phyloP scores from a whole-genome alignment of 1,140 invertebrate genomes.

The Drosophila tsacasi region DNA sequence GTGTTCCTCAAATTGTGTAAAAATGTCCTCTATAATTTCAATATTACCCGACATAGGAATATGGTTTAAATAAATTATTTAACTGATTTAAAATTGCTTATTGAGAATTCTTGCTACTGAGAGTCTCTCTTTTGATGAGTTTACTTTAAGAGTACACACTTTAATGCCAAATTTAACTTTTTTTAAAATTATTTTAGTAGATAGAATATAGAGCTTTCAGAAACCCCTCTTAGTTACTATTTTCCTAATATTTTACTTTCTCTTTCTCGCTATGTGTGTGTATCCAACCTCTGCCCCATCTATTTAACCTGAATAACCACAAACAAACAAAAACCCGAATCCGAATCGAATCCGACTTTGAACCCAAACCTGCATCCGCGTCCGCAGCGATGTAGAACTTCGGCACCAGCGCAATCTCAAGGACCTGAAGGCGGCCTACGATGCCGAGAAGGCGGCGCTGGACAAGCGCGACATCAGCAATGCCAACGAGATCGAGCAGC shows the following conservation, averaged over 20 bases:
- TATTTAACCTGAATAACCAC: slow-evolving; percentile 34
- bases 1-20: no score
- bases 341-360: slow-evolving; percentile 4
- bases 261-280: slow-evolving; percentile 54
- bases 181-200: not conserved
- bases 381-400: slow-evolving; percentile 78
- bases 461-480: slow-evolving; percentile 84
- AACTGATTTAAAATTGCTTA: not conserved
- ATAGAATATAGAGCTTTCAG: no score
- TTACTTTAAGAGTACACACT: not conserved
- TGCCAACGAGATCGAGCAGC: slow-evolving; percentile 86
- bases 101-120: not conserved
- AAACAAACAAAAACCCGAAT: slow-evolving; percentile 27
- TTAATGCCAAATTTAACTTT: not conserved
- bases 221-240: not conserved
- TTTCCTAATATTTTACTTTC: slow-evolving; percentile 48
- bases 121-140: no score
- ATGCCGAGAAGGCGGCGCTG: slow-evolving; percentile 79
- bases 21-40: no score
- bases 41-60: no score
- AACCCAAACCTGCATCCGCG: slow-evolving; percentile 6
- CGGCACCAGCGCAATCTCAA: slow-evolving; percentile 81
- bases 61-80: not conserved
- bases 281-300: slow-evolving; percentile 34
- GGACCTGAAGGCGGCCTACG: slow-evolving; percentile 81